phyloP scores from a whole-genome alignment of 2,113 vertebrate species.

The Xenopus laevis region DNA sequence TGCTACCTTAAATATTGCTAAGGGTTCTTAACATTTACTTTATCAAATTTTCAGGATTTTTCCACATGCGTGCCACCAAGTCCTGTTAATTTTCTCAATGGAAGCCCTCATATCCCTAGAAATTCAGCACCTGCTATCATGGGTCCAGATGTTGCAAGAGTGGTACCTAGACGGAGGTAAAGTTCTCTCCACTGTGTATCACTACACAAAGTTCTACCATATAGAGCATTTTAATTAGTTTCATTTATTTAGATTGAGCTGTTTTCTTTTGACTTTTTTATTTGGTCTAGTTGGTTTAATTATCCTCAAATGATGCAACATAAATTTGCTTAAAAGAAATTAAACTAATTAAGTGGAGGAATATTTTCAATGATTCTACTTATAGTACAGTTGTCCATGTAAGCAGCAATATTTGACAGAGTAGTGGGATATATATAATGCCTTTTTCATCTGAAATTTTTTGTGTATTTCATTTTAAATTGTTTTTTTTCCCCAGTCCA shows the following conservation, averaged over 20 bases:
- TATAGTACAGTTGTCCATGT: no score
- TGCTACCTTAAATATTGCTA: no score
- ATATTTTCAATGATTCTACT: no score
- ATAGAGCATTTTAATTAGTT: no score
- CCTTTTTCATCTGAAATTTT: background rate
- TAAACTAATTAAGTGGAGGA: no score
- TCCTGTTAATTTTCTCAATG: constrained; percentile 90
- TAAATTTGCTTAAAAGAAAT: no score
- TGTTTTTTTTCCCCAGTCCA: constrained; percentile 59
- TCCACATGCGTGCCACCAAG: constrained; percentile 84
- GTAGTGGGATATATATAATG: background rate
- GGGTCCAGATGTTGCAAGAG: constrained; percentile 83
- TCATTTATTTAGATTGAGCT: no score
- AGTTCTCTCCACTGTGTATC: background rate
- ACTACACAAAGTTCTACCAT: no score
- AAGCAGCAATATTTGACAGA: no score
- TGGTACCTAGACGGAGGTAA: constrained; percentile 87
- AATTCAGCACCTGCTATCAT: constrained; percentile 87
- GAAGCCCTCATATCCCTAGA: constrained; percentile 85
- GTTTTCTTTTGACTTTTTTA: no score
- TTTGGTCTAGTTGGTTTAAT: no score
- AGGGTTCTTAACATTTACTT: background rate
- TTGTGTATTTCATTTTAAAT: background rate
- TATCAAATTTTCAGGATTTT: constrained; percentile 73
- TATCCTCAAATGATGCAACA: no score